Percentiles rank a stretch among this genome's conserved stretches.
phyloP scores from a whole-genome alignment of 2,797 vertebrate genomes.

The Tenualosa ilisha region DNA sequence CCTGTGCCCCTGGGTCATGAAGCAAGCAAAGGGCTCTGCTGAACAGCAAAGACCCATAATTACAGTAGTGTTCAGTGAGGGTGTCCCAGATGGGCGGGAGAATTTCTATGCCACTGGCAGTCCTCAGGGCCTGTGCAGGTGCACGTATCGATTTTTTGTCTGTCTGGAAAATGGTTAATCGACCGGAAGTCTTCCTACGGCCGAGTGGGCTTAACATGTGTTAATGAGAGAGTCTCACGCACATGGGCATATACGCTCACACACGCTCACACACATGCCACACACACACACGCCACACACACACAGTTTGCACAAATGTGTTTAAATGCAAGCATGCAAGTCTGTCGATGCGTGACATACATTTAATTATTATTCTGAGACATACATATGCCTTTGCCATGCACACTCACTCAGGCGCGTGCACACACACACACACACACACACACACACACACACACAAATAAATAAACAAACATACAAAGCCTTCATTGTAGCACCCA shows the following conservation, averaged over 20 bases:
- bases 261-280: constrained; percentile 6
- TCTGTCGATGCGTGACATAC: too few species aligned
- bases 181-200: not conserved
- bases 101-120: not conserved
- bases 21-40: not conserved
- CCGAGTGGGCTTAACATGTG: not conserved
- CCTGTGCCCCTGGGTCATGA: not conserved
- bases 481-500: not conserved
- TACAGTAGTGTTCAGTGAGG: not conserved
- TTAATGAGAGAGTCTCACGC: not conserved
- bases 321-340: too few species aligned
- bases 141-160: not conserved
- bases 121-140: not conserved
- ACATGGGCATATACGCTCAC: not conserved
- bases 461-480: not conserved
- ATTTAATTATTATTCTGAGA: too few species aligned
- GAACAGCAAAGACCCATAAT: not conserved
- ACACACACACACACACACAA: not conserved
- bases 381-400: too few species aligned
- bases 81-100: not conserved
- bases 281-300: not conserved
- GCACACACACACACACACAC: not conserved
- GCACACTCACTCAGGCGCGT: too few species aligned
- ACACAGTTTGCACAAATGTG: not conserved
- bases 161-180: not conserved